Percentiles rank a stretch among this genome's conserved stretches.
phyloP scores from a whole-genome alignment of 2,797 vertebrate species.

The Synanceia verrucosa region DNA sequence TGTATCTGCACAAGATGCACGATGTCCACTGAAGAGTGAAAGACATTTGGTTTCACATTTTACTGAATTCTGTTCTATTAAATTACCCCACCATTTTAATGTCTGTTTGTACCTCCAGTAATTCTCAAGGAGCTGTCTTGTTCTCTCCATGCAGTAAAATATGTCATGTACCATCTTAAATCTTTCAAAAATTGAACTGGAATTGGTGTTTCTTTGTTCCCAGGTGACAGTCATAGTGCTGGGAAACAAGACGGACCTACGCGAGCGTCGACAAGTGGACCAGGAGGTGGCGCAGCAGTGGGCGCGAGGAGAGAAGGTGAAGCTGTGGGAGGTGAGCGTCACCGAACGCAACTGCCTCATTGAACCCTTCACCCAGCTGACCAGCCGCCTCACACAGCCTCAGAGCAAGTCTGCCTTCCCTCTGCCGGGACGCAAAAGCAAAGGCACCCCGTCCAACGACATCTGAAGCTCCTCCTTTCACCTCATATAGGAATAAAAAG shows the following conservation, averaged over 20 bases:
- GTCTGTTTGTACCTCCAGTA: not conserved
- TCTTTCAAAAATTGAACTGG: not conserved
- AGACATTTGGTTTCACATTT: not conserved
- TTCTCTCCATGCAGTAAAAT: not conserved
- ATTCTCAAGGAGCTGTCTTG: not conserved
- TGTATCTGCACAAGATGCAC: not conserved
- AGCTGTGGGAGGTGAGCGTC: constrained; percentile 95
- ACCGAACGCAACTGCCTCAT: constrained; percentile 89
- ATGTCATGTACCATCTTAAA: not conserved
- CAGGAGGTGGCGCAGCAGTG: constrained; percentile 91
- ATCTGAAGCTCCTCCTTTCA: constrained; percentile 58
- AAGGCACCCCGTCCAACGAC: constrained; percentile 88
- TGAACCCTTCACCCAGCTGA: constrained; percentile 93
- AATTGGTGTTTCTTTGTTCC: not conserved
- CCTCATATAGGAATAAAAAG: not conserved
- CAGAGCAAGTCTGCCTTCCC: constrained; percentile 96
- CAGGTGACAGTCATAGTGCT: constrained; percentile 92
- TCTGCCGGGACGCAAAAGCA: constrained; percentile 92
- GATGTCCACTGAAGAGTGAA: not conserved
- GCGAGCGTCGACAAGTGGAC: constrained; percentile 91
- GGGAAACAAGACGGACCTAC: constrained; percentile 93
- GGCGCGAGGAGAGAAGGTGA: constrained; percentile 92
- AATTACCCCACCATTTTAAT: not conserved
- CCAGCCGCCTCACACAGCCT: constrained; percentile 93
- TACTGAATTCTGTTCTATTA: not conserved